Percentiles rank a stretch among this genome's conserved stretches.
Conservation (phyloP, 2,797 vertebrate genomes). For the Ammospiza maritima region DNA sequence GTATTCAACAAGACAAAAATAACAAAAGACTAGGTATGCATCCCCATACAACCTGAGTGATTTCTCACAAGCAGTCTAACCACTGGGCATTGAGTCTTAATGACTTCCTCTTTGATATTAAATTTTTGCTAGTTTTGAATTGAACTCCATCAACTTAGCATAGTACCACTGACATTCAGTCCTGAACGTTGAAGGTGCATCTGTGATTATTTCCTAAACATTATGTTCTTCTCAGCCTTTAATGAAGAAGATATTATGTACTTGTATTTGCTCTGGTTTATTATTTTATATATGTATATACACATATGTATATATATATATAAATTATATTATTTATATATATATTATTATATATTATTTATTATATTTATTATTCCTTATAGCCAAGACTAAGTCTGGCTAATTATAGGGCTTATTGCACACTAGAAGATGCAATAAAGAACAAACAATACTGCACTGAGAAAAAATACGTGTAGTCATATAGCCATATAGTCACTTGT, state of each 20-base stretch:
- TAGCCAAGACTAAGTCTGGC: background rate
- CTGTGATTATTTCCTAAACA: conserved; percentile 35
- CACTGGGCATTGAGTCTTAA: background rate
- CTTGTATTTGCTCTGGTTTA: conserved; percentile 1
- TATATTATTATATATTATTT: too few relatives aligned
- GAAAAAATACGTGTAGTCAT: background rate
- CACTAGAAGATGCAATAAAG: background rate
- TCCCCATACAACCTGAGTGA: background rate
- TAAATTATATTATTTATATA: too few relatives aligned
- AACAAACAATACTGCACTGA: background rate
- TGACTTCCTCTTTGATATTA: background rate
- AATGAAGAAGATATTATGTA: background rate
- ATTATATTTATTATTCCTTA: background rate
- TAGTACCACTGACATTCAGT: background rate
- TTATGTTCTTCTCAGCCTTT: background rate
- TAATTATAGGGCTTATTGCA: conserved; percentile 49
- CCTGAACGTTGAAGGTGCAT: background rate
- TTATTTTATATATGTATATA: too few relatives aligned
- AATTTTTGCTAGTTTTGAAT: conserved; percentile 47
- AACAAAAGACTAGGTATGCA: background rate
- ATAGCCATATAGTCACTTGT: background rate
- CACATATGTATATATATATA: too few relatives aligned
- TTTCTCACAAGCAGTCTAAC: conserved; percentile 1
- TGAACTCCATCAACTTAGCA: background rate
- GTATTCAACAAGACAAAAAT: background rate